These are phyloP conservation scores for Cenopis cana DNA, from an alignment of 2,888 invertebrate genomes.

Conservation along the genomic window DNA sequence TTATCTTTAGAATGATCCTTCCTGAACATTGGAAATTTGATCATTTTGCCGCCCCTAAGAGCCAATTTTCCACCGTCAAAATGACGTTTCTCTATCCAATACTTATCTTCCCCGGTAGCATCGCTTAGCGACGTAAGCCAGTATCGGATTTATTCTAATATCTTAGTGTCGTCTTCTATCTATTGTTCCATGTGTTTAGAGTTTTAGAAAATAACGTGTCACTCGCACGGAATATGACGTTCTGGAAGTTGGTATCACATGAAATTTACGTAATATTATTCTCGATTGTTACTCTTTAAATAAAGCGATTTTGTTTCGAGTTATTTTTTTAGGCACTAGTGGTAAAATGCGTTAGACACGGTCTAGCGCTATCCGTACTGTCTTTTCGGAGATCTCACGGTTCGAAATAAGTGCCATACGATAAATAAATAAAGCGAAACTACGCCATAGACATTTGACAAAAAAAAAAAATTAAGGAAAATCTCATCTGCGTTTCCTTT, in stretches of 20 bases:
- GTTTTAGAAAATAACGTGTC: not conserved
- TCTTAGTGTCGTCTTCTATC: not conserved
- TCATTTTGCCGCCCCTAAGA: slow-evolving; percentile 21
- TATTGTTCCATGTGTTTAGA: not conserved
- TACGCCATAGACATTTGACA: no score
- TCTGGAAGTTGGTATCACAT: not conserved
- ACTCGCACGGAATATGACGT: not conserved
- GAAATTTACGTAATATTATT: no score
- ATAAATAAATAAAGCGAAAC: not conserved
- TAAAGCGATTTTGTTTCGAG: no score
- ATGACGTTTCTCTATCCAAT: slow-evolving; percentile 53
- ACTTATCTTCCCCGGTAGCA: slow-evolving; percentile 35
- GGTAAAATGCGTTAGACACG: no score
- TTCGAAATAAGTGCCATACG: no score
- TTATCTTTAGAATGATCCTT: not conserved
- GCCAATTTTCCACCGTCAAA: slow-evolving; percentile 50
- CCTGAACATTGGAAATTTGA: not conserved
- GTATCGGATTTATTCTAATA: slow-evolving; percentile 9
- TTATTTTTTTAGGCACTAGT: no score
- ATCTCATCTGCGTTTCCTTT: not conserved
- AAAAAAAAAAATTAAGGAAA: not conserved
- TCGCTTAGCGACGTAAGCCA: not conserved
- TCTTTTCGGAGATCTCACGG: no score
- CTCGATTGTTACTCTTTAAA: no score
- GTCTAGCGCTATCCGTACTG: no score